Conservation (phyloP, 2,888 invertebrate species). For the Punctoribates punctum region DNA sequence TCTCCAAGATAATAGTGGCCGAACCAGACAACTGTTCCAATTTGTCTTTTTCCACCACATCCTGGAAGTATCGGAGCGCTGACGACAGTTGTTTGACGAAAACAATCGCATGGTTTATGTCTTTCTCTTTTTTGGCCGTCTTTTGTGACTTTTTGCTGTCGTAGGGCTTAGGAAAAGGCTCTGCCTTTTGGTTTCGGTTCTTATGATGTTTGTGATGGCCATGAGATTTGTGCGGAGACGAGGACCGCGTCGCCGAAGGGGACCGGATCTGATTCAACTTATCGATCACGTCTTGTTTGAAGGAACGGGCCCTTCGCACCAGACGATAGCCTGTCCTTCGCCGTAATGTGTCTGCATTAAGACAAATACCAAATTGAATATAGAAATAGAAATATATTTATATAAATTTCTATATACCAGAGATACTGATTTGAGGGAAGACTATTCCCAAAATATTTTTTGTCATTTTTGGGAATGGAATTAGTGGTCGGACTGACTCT, state of each 20-base stretch:
- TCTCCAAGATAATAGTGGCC: constrained; percentile 87
- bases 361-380: too few relatives aligned
- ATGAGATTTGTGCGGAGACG: constrained; percentile 14
- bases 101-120: neutral
- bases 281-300: constrained; percentile 87
- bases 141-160: constrained; percentile 23
- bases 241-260: constrained; percentile 56
- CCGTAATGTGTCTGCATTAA: constrained; percentile 3
- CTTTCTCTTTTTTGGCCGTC: constrained; percentile 9
- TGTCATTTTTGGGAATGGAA: too few relatives aligned
- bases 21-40: constrained; percentile 89
- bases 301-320: constrained; percentile 79
- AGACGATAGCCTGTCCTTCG: constrained; percentile 65
- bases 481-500: too few relatives aligned
- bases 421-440: too few relatives aligned
- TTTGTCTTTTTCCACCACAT: constrained; percentile 86
- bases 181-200: neutral
- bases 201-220: neutral
- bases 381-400: too few relatives aligned
- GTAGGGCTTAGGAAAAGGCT: neutral
- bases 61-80: constrained; percentile 75
- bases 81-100: constrained; percentile 21
- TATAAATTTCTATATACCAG: neutral
- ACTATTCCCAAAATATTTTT: too few relatives aligned
- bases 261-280: constrained; percentile 85